Percentiles rank a stretch among this genome's conserved stretches.
Evolutionary conservation across 2,888 invertebrate species (phyloP).

Genomic region (Spilarctia lutea): DNA sequence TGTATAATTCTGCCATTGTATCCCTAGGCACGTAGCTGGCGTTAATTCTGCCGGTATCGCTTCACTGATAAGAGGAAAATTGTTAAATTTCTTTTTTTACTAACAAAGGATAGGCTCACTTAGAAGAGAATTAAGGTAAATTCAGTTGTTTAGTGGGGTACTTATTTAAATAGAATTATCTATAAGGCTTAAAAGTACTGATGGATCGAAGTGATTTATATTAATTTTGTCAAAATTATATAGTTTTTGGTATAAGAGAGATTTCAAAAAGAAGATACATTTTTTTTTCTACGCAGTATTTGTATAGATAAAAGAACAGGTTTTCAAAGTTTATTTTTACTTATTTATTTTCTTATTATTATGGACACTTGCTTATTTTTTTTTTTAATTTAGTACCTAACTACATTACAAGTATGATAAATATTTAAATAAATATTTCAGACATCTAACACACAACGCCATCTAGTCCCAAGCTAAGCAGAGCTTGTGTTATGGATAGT

Average conservation of each 20-base stretch:
- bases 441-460: no score
- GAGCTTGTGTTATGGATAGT: no score
- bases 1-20: constrained; percentile 46
- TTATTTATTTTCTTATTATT: no score
- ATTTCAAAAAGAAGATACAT: not conserved
- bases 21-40: constrained; percentile 43
- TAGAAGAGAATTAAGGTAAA: constrained; percentile 19
- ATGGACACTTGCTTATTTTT: no score
- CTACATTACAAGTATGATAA: no score
- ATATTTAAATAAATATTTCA: no score
- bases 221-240: not conserved
- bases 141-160: constrained; percentile 11
- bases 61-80: constrained; percentile 65
- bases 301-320: no score
- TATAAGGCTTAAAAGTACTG: not conserved
- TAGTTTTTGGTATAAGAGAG: not conserved
- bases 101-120: constrained; percentile 35
- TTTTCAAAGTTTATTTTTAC: no score
- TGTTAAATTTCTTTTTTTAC: constrained; percentile 62
- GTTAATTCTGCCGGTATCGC: constrained; percentile 51
- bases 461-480: no score
- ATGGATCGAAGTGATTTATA: not conserved
- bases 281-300: no score
- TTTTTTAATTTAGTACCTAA: no score
- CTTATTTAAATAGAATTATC: not conserved